Conservation (phyloP, 2,113 vertebrate species). For the Xiphorhynchus elegans region DNA sequence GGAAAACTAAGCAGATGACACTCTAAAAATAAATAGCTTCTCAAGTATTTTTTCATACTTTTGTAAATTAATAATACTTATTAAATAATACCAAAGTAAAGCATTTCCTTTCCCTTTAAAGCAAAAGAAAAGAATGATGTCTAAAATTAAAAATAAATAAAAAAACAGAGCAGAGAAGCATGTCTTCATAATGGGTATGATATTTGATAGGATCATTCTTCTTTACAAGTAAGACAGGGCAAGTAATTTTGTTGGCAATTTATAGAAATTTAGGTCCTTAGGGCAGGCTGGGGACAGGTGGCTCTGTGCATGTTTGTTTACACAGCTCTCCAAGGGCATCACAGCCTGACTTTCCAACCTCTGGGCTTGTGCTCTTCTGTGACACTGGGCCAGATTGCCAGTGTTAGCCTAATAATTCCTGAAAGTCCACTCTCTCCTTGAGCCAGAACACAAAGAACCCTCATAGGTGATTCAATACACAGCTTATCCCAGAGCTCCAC, state of each 20-base stretch:
- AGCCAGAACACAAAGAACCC: neutral
- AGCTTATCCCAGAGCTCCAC: neutral
- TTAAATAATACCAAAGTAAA: neutral
- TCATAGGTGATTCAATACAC: neutral
- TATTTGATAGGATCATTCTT: neutral
- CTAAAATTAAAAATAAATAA: neutral
- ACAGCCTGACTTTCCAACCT: neutral
- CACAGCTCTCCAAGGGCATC: neutral
- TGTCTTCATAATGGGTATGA: neutral
- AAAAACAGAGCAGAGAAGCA: neutral
- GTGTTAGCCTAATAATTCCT: neutral
- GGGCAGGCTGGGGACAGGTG: conserved; percentile 12
- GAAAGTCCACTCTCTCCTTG: neutral
- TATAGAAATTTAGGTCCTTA: neutral
- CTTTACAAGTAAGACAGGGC: neutral
- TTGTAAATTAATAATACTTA: neutral
- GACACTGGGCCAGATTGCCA: neutral
- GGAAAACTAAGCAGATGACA: conserved; percentile 26
- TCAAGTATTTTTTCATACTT: neutral
- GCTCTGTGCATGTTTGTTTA: neutral
- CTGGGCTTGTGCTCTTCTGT: neutral
- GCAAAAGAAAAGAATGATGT: neutral
- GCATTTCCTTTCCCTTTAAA: neutral
- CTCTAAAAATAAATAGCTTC: conserved; percentile 13
- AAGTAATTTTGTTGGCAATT: neutral